Evolutionary conservation across 1,140 invertebrate genomes (phyloP).

Genomic region (Heliothis subflexa): DNA sequence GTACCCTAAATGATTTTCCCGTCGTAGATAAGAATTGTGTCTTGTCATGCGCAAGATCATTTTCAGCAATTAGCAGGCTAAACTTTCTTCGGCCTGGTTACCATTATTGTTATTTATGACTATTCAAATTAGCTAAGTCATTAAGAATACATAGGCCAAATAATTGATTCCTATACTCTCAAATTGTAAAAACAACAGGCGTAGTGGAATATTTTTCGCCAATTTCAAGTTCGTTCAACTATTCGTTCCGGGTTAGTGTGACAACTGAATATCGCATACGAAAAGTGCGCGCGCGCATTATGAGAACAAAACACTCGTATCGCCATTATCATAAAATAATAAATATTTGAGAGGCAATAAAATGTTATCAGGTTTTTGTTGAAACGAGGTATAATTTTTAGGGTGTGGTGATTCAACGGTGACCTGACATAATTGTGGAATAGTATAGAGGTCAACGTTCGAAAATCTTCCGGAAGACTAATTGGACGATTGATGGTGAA

Average conservation of each 20-base stretch:
- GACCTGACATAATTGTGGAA: not conserved
- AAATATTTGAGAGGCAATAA: slow-evolving; percentile 8
- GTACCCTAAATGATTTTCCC: too few relatives aligned
- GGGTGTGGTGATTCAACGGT: not conserved
- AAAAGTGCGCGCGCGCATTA: slow-evolving; percentile 4
- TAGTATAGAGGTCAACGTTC: not conserved
- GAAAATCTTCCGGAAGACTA: not conserved
- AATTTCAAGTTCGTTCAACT: slow-evolving; percentile 27
- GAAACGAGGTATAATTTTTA: not conserved
- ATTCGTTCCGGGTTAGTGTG: slow-evolving; percentile 12
- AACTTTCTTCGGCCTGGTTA: not conserved
- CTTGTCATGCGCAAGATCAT: not conserved
- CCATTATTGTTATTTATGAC: not conserved
- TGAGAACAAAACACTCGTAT: not conserved
- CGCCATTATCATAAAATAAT: slow-evolving; percentile 14
- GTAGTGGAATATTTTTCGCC: not conserved
- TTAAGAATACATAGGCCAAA: not conserved
- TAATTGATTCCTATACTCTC: not conserved
- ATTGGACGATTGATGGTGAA: not conserved
- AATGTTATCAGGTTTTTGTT: slow-evolving; percentile 4
- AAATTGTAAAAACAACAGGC: not conserved
- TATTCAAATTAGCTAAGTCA: not conserved
- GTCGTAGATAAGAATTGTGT: not conserved
- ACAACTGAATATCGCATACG: slow-evolving; percentile 7
- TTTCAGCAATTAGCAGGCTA: not conserved